Percentiles rank a stretch among this genome's conserved stretches.
These are phyloP conservation scores for Aphaenogaster floridana DNA, from an alignment of 1,140 invertebrate species.

Conservation along the genomic window DNA sequence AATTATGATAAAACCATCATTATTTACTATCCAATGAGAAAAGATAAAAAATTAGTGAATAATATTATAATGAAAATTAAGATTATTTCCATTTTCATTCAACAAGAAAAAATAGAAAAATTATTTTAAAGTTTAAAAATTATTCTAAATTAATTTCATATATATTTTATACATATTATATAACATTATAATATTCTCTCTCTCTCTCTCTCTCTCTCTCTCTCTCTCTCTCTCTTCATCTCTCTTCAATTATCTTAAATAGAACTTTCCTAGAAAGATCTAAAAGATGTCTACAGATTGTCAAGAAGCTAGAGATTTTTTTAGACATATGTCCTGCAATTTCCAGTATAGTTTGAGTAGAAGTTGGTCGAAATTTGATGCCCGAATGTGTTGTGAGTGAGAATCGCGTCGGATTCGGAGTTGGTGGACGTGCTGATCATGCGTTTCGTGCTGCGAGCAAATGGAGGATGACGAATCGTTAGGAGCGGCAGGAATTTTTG, in stretches of 20 bases:
- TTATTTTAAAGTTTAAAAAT: neutral
- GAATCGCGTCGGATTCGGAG: neutral
- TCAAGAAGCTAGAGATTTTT: neutral
- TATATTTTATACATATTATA: neutral
- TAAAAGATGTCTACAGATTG: neutral
- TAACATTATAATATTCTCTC: neutral
- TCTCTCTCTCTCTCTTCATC: neutral
- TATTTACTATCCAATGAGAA: neutral
- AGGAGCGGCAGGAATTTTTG: constrained; percentile 31
- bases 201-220: constrained; percentile 2
- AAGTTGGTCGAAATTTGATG: neutral
- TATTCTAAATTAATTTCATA: neutral
- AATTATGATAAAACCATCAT: neutral
- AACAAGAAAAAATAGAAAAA: neutral
- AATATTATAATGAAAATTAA: neutral
- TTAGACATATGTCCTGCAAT: neutral
- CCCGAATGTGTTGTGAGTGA: neutral
- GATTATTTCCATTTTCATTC: neutral
- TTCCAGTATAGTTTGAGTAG: neutral
- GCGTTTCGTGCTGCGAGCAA: constrained; percentile 24
- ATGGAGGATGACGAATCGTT: constrained; percentile 14
- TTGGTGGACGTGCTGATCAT: constrained; percentile 27
- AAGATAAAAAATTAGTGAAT: neutral
- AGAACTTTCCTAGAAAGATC: neutral
- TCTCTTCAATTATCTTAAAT: neutral